Evolutionary conservation across 2,113 vertebrate species (phyloP).

Genomic region (Kryptolebias marmoratus): DNA sequence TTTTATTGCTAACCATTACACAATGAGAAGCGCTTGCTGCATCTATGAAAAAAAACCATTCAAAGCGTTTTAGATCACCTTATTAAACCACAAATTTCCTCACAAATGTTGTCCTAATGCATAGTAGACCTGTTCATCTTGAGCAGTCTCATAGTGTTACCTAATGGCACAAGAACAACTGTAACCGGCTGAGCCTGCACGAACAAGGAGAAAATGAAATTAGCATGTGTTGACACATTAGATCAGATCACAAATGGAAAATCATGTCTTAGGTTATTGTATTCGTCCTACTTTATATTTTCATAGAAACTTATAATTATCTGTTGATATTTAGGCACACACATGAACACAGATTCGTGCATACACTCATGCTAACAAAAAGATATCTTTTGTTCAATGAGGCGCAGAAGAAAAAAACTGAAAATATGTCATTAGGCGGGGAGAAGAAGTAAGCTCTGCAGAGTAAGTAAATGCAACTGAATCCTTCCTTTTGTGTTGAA

Average conservation of each 20-base stretch:
- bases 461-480: slow-evolving; percentile 75
- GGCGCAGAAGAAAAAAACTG: slow-evolving; percentile 85
- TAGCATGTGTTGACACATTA: slow-evolving; percentile 2
- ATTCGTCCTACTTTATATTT: neutral
- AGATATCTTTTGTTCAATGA: slow-evolving; percentile 83
- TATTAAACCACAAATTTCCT: no score
- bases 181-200: neutral
- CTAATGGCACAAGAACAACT: neutral
- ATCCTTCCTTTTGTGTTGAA: slow-evolving; percentile 61
- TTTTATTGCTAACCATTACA: no score
- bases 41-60: no score
- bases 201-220: slow-evolving; percentile 1
- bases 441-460: slow-evolving; percentile 82
- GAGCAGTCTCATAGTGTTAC: neutral
- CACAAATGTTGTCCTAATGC: no score
- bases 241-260: neutral
- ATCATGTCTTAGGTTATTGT: neutral
- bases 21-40: no score
- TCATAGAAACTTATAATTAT: slow-evolving; percentile 2
- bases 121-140: neutral
- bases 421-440: slow-evolving; percentile 83
- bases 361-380: slow-evolving; percentile 74
- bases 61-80: no score
- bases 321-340: neutral
- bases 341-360: slow-evolving; percentile 1